These are phyloP conservation scores for Rhagoletis zephyria DNA, from an alignment of 1,140 invertebrate genomes.

Conservation along the genomic window DNA sequence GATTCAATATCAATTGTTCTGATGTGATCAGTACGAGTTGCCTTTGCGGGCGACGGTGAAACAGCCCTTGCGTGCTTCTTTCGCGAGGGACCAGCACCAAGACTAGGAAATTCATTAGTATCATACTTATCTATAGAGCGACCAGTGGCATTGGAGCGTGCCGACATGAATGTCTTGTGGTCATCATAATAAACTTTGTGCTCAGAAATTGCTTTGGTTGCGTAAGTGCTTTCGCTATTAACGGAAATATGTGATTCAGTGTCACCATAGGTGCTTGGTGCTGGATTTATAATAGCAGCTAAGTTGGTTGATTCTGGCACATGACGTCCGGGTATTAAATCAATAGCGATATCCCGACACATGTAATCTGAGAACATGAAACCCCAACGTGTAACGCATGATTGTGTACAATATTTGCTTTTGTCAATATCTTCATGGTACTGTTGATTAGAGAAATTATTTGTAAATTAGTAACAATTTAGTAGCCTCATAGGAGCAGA, in stretches of 20 bases:
- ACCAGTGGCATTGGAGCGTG: not conserved
- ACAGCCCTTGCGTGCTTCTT: not conserved
- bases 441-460: constrained; percentile 55
- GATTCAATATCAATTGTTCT: not conserved
- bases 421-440: constrained; percentile 66
- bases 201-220: constrained; percentile 54
- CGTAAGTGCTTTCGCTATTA: constrained; percentile 50
- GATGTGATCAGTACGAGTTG: not conserved
- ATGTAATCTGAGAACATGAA: constrained; percentile 66
- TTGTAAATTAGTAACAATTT: constrained; percentile 3
- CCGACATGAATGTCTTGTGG: constrained; percentile 51
- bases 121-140: not conserved
- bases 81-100: constrained; percentile 3
- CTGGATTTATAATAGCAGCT: constrained; percentile 53
- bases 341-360: constrained; percentile 65
- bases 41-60: not conserved
- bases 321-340: constrained; percentile 60
- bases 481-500: not conserved
- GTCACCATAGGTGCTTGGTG: constrained; percentile 51
- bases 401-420: constrained; percentile 64
- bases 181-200: constrained; percentile 55
- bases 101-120: constrained; percentile 1
- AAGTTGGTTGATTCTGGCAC: constrained; percentile 48
- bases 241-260: constrained; percentile 53
- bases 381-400: constrained; percentile 65